phyloP scores from a whole-genome alignment of 2,888 invertebrate species.

The Monochamus alternatus region DNA sequence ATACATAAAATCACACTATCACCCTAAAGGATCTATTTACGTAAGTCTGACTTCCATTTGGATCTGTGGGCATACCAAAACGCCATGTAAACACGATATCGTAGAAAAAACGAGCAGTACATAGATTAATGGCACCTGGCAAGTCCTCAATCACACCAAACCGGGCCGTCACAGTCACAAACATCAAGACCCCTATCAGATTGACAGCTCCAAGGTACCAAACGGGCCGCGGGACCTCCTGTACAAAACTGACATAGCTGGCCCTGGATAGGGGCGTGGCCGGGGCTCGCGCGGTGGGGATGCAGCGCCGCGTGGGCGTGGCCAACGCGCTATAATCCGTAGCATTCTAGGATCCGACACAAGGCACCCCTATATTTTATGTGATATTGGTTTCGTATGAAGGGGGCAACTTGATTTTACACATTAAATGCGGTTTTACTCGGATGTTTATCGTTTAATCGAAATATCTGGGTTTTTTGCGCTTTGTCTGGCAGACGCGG shows the following conservation, averaged over 20 bases:
- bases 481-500: constrained; percentile 48
- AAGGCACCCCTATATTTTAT: constrained; percentile 61
- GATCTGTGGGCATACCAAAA: neutral
- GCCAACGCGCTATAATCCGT: constrained; percentile 58
- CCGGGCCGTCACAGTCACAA: constrained; percentile 4
- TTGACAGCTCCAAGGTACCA: constrained; percentile 12
- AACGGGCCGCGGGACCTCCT: constrained; percentile 33
- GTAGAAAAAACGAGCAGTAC: neutral
- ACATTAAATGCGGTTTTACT: constrained; percentile 63
- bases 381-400: constrained; percentile 60
- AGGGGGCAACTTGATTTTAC: constrained; percentile 66
- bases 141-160: constrained; percentile 9
- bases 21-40: no score
- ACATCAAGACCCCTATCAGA: constrained; percentile 21
- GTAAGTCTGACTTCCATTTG: no score
- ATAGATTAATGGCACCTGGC: constrained; percentile 16
- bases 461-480: constrained; percentile 55
- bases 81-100: neutral
- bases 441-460: constrained; percentile 63
- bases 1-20: neutral
- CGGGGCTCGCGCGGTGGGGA: constrained; percentile 49
- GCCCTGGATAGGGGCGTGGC: constrained; percentile 57
- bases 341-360: constrained; percentile 30
- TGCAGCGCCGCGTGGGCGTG: constrained; percentile 56
- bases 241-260: constrained; percentile 48